Evolutionary conservation across 2,797 vertebrate species (phyloP).

Genomic region (Characodon lateralis): DNA sequence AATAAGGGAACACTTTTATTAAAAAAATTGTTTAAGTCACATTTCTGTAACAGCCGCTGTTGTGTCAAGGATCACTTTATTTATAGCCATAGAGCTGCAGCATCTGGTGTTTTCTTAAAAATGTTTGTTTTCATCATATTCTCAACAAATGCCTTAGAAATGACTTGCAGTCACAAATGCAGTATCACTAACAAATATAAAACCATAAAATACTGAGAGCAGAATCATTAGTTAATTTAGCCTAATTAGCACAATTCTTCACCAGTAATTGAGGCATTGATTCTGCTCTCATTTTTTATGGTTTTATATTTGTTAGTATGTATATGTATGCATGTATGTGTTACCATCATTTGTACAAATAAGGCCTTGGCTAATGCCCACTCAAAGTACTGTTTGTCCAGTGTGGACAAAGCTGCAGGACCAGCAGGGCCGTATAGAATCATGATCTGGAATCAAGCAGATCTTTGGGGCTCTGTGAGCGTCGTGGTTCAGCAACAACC

Average conservation of each 20-base stretch:
- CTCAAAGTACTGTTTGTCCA: not conserved
- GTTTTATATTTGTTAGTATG: too few species aligned
- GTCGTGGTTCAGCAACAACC: not conserved
- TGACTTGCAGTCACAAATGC: not conserved
- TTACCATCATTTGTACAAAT: not conserved
- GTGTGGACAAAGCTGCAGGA: not conserved
- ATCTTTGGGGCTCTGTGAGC: slow-evolving; percentile 4
- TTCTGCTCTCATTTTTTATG: not conserved
- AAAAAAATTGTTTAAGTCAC: not conserved
- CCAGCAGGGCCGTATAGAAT: not conserved
- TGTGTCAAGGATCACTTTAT: not conserved
- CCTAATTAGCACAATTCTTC: not conserved
- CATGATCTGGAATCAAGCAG: slow-evolving; percentile 7
- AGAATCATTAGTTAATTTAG: not conserved
- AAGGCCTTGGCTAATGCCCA: not conserved
- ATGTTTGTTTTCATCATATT: not conserved
- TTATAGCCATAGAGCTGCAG: not conserved
- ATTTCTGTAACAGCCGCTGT: not conserved
- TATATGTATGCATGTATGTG: not conserved
- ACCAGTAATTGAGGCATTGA: not conserved
- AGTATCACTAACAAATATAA: not conserved
- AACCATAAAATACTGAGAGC: not conserved
- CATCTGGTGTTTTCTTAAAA: not conserved
- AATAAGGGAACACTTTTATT: not conserved
- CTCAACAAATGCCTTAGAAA: not conserved